Percentiles rank a stretch among this genome's conserved stretches.
Conservation (phyloP, 2,113 vertebrate genomes). For the Todiramphus saurophagus region DNA sequence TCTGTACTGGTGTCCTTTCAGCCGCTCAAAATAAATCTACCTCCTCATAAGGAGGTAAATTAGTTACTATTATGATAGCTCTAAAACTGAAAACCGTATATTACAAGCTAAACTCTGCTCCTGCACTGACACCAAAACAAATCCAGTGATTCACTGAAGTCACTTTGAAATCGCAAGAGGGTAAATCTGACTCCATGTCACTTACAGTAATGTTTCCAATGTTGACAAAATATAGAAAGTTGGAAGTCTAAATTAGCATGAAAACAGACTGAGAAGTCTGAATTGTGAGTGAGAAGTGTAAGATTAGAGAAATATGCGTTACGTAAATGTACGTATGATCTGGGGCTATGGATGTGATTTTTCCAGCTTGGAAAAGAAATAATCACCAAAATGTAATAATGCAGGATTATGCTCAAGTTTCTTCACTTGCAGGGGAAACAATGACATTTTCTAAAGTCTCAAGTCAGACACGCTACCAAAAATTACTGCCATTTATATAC, state of each 20-base stretch:
- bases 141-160: slow-evolving; percentile 27
- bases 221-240: background rate
- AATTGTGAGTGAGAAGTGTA: background rate
- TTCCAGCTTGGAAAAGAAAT: background rate
- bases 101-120: background rate
- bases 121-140: background rate
- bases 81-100: slow-evolving; percentile 6
- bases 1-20: background rate
- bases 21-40: background rate
- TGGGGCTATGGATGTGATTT: background rate
- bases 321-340: background rate
- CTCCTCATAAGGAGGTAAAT: background rate
- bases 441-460: background rate
- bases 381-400: background rate
- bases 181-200: background rate
- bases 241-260: background rate
- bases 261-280: background rate
- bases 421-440: background rate
- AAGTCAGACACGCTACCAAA: background rate
- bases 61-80: slow-evolving; percentile 26
- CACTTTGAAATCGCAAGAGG: background rate
- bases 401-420: background rate
- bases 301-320: background rate
- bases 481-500: background rate
- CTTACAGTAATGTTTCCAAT: background rate